Percentiles rank a stretch among this genome's conserved stretches.
These are phyloP conservation scores for Flexamia atlantica DNA, from an alignment of 2,888 invertebrate genomes.

Conservation along the genomic window DNA sequence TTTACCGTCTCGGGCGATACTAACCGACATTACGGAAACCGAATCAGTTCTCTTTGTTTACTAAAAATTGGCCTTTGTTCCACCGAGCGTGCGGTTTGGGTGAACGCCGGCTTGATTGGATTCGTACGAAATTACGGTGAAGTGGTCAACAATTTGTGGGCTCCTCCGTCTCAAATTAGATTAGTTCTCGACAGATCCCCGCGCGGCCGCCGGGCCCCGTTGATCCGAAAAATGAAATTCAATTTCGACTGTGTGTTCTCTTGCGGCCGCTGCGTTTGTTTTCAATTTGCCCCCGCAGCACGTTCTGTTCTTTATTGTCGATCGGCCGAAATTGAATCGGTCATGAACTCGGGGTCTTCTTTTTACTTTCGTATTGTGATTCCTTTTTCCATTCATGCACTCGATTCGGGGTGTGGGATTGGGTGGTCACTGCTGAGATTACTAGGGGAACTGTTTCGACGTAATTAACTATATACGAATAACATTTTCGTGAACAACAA, in stretches of 20 bases:
- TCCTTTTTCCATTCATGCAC: not conserved
- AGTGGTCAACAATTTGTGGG: slow-evolving; percentile 63
- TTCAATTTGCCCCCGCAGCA: slow-evolving; percentile 46
- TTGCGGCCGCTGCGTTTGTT: slow-evolving; percentile 55
- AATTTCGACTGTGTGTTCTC: slow-evolving; percentile 57
- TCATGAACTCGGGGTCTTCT: slow-evolving; percentile 29
- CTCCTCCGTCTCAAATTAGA: slow-evolving; percentile 62
- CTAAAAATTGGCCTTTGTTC: slow-evolving; percentile 46
- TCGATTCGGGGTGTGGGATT: not conserved
- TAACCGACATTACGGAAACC: slow-evolving; percentile 40
- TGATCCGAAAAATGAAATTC: slow-evolving; percentile 60
- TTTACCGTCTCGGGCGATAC: slow-evolving; percentile 13
- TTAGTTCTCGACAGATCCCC: slow-evolving; percentile 56
- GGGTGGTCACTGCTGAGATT: no score
- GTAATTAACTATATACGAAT: no score
- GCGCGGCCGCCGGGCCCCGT: not conserved
- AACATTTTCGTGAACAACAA: no score
- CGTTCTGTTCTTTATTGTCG: slow-evolving; percentile 42
- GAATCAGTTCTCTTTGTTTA: slow-evolving; percentile 59
- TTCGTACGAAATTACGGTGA: slow-evolving; percentile 60
- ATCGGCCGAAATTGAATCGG: slow-evolving; percentile 30
- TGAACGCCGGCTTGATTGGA: slow-evolving; percentile 53
- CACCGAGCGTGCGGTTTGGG: slow-evolving; percentile 44
- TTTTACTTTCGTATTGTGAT: slow-evolving; percentile 19
- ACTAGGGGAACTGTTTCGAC: no score